A percentile compares a stretch with the other conserved stretches of the same genome.
These are phyloP conservation scores for Zoroaster sp. DNA, from an alignment of 53 echinoderm and acorn worm species.

Conservation along the genomic window DNA sequence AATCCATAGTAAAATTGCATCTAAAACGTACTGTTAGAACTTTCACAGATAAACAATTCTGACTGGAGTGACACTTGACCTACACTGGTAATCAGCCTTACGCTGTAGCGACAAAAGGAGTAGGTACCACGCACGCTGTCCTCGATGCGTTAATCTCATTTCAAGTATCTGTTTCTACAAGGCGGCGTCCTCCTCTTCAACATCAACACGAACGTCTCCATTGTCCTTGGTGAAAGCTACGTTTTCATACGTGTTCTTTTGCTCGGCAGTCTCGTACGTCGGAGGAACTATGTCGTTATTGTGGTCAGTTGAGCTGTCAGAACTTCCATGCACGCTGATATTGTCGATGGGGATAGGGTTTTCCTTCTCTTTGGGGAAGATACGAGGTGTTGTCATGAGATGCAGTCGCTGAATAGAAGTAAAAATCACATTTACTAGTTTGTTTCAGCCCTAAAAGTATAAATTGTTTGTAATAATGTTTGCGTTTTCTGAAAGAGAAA, in stretches of 20 bases:
- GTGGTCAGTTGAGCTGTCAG: background rate
- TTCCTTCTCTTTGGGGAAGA: conserved; percentile 43
- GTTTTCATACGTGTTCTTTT: background rate
- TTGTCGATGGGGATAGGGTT: conserved; percentile 21
- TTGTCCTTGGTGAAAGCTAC: background rate
- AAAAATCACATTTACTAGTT: no score
- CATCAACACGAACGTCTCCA: background rate
- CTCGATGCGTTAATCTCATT: background rate
- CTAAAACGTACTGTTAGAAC: no score
- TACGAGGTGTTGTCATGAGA: conserved; percentile 28
- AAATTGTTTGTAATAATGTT: no score
- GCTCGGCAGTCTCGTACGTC: background rate
- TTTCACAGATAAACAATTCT: no score
- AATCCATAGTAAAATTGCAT: no score
- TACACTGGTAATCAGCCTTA: no score
- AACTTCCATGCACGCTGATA: background rate
- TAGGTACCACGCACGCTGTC: no score
- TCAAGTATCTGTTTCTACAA: background rate
- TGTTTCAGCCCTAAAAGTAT: no score
- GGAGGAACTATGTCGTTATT: background rate
- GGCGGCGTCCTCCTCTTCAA: background rate
- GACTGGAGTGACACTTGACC: no score
- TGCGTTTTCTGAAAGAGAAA: no score
- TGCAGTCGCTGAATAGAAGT: conserved; percentile 20
- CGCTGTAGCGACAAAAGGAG: no score